A percentile compares a stretch with the other conserved stretches of the same genome.
Evolutionary conservation across 2,113 vertebrate species (phyloP).

Genomic region (Panthera uncia): DNA sequence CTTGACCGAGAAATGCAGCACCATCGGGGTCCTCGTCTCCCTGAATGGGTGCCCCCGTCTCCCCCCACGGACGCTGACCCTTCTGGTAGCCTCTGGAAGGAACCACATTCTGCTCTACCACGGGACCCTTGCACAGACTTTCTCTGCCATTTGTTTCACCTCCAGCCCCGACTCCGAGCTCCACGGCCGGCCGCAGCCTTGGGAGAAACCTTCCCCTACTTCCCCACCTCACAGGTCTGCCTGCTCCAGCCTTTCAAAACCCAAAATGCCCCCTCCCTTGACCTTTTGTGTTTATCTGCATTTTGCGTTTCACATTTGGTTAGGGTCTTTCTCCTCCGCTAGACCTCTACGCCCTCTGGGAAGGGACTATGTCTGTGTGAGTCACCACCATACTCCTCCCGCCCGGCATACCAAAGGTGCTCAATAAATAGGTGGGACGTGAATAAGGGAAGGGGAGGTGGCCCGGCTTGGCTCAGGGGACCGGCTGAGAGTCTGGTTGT

Average conservation of each 20-base stretch:
- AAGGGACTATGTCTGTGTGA: accelerated
- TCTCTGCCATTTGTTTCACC: not conserved
- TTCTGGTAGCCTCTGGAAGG: not conserved
- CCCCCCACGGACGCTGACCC: accelerated
- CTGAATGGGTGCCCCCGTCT: accelerated
- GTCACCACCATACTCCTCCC: too few species aligned
- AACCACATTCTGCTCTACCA: too few species aligned
- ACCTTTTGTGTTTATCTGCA: accelerated
- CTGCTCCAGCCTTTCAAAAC: accelerated
- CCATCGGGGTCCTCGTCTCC: not conserved
- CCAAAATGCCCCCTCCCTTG: accelerated
- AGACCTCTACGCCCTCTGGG: accelerated
- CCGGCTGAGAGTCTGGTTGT: not conserved
- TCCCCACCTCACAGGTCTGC: not conserved
- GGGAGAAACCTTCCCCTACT: too few species aligned
- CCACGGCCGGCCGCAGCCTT: too few species aligned
- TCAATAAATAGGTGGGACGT: accelerated
- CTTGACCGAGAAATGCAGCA: accelerated
- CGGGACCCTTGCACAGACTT: not conserved
- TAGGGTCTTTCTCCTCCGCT: not conserved
- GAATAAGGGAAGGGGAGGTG: accelerated
- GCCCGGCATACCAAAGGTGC: not conserved
- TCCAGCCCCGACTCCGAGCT: accelerated
- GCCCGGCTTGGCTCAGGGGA: accelerated
- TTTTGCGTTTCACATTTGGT: not conserved